Evolutionary conservation across 2,888 invertebrate genomes (phyloP).

Genomic region (Drosophila stalkeri): DNA sequence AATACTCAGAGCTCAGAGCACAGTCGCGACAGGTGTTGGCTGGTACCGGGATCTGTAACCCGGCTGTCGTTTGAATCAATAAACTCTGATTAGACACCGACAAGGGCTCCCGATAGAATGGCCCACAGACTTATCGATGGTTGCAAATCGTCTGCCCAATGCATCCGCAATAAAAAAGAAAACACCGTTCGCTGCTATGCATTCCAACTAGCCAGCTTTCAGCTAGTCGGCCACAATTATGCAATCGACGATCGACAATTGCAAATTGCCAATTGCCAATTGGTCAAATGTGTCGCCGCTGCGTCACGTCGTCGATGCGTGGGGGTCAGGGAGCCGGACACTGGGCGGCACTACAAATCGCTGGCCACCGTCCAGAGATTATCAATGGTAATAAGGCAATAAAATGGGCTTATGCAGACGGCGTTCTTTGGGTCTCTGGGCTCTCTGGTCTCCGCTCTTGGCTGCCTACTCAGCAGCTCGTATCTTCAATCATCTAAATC

Average conservation of each 20-base stretch:
- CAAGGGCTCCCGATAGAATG: constrained; percentile 34
- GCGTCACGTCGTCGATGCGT: constrained; percentile 62
- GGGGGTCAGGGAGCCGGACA: constrained; percentile 70
- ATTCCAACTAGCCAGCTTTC: constrained; percentile 40
- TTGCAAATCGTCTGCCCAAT: constrained; percentile 72
- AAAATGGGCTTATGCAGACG: constrained; percentile 43
- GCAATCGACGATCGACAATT: constrained; percentile 53
- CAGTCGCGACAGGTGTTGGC: constrained; percentile 53
- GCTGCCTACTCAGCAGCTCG: constrained; percentile 46
- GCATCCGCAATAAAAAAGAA: constrained; percentile 78
- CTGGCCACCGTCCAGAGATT: constrained; percentile 78
- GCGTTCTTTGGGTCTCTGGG: not conserved
- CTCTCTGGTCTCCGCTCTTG: constrained; percentile 19
- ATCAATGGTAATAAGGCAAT: constrained; percentile 78
- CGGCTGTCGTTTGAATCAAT: constrained; percentile 79
- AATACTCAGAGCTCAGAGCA: constrained; percentile 2
- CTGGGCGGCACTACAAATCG: constrained; percentile 43
- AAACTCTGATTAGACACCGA: constrained; percentile 72
- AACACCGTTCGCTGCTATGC: constrained; percentile 62
- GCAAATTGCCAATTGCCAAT: constrained; percentile 58
- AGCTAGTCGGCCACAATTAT: constrained; percentile 49
- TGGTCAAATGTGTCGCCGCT: constrained; percentile 63
- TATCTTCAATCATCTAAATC: constrained; percentile 68
- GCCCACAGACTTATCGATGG: constrained; percentile 64
- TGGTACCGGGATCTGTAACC: constrained; percentile 24